Base-by-base conservation (phyloP, 2,888 invertebrate species). In the Pyrrhia umbra region DNA sequence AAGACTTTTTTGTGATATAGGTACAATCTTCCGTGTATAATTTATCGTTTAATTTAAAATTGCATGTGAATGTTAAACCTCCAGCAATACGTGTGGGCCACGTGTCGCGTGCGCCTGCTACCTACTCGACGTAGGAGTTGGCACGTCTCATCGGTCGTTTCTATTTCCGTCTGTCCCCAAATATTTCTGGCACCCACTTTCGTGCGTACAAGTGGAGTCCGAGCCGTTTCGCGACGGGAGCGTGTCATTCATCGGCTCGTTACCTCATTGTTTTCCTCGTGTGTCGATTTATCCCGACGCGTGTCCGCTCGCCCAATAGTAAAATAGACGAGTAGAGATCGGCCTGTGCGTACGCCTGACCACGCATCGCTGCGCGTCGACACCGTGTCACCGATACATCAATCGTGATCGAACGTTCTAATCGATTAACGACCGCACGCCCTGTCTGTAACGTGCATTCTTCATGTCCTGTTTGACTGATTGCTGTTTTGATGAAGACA, bases 161-260 rank as follows among this genome's bases (percentile, higher is more conserved):
- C 93, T 95, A 94, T 94, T 94, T 90, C 88, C 84, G 92, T 84
- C 88, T 88, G 91, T 90, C 92, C 90, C 91, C 91, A 92, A 91
- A 93, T 91, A 94, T 91, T 92, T 92, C 92, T 94, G 94, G 94
- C 94, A 93, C 83, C 86, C 87, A 90, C 89, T 90, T 88, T 85
- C 83, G 82, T 88, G 86, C 88, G 88, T 92, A 89, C 88, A 90
- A 91, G 91, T 90, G 90, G 82, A 84, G 84, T 88, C 83, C 81
- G 87, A 84, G 84, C 82, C 83, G 83, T 82, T 85, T 86, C 63
- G 87, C 85, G 87, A 85, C 85, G 87, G 80, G 82, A 86, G 85
- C 87, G 79, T 92, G 94, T 94, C 94, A 95, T 95, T 95, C 95
- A 94, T 95, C 93, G 90, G 90, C 88, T 91, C 90, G 90, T 90